Evolutionary conservation across 2,888 invertebrate species (phyloP).

Genomic region (Ormyrus nitidulus): DNA sequence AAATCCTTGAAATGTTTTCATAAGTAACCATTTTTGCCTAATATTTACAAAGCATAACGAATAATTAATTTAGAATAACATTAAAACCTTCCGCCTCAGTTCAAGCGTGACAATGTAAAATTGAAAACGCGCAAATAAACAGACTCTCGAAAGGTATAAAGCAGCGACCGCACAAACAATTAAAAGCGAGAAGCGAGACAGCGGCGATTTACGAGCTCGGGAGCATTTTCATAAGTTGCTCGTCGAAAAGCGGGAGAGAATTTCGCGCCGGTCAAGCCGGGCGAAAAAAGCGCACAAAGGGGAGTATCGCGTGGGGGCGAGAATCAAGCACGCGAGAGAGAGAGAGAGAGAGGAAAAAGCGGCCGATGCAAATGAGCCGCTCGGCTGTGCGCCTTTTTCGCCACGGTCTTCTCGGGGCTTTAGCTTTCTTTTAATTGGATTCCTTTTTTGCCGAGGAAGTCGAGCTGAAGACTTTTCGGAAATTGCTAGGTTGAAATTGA

Average conservation of each 20-base stretch:
- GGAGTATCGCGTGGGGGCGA: neutral
- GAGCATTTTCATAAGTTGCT: neutral
- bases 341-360: constrained; percentile 8
- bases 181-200: neutral
- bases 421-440: constrained; percentile 38
- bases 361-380: constrained; percentile 1
- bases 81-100: neutral
- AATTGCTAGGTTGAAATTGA: neutral
- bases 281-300: no score
- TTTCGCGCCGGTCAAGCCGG: neutral
- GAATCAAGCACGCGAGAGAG: constrained; percentile 3
- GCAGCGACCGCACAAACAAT: neutral
- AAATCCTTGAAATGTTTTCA: no score
- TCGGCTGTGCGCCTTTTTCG: neutral
- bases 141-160: neutral
- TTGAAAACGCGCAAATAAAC: neutral
- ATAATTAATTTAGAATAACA: neutral
- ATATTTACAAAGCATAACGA: constrained; percentile 11
- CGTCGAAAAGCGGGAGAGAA: neutral
- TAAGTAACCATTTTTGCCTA: no score
- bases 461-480: neutral
- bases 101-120: neutral
- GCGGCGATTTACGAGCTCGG: no score
- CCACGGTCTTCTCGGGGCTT: neutral
- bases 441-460: constrained; percentile 12